Base-by-base conservation (phyloP, 2,797 vertebrate genomes). In the Phyllotis vaccarum region DNA sequence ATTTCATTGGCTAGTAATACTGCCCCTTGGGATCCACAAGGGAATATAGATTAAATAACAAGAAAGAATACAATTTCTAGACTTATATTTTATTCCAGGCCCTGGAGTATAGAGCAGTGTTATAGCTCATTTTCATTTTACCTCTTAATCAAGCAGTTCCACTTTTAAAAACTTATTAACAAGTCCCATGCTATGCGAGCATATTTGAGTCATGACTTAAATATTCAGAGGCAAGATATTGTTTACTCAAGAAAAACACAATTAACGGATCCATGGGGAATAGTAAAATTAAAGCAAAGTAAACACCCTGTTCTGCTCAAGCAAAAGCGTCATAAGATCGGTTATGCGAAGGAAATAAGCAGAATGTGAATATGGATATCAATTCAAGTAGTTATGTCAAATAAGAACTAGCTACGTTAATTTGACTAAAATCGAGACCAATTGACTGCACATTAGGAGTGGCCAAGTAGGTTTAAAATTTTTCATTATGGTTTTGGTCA, bases 201-300 rank as follows among this genome's bases (percentile, higher is more conserved):
- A 93, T 75, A 93, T 75, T 54, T 83, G 74, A 95, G 54, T 97
- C 89, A 88, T 49, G 3, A 54, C 21, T 97, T 90, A 96, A 92
- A 82, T 86, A 97, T 91, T 97, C 82, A 94, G 14, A 91, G 27
- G 62, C 82, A 83, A 88, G 11, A 70, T 94, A n/a, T 62, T 34
- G 86, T 87, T 81, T 34, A 22, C 31, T 75, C 43, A 68, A 88
- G 52, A 37, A 81, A 87, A 97, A 91, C 17, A 95, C 34, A 54
- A 78, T 76, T 62, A 82, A 90, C 82, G 96, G 40, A 89, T 40
- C 54, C 70, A 58, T 14, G 8, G 40, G 40, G 95, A 95, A 60
- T 22, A 90, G 24, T 97, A 96, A 93, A 95, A 93, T 88, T 22
- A 95, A 95, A 97, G 90, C 92, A 91, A 97, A 97, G n/a, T 31